A percentile compares a stretch with the other conserved stretches of the same genome.
These are phyloP conservation scores for Caenorhabditis sp. DNA, from an alignment of 2,888 invertebrate genomes.

Conservation along the genomic window DNA sequence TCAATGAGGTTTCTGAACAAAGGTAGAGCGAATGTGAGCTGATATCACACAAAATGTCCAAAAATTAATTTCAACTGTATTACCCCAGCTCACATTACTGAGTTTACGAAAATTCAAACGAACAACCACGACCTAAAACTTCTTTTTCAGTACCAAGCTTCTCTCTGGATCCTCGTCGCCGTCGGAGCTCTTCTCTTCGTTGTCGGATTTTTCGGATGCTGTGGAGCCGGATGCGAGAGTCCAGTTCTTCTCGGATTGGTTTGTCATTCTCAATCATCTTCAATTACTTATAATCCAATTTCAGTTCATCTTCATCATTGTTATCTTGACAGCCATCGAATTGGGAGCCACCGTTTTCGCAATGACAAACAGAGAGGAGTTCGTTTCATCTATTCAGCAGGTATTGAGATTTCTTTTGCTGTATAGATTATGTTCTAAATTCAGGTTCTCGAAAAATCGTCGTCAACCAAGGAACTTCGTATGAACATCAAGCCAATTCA, in stretches of 20 bases:
- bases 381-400: slow-evolving; percentile 75
- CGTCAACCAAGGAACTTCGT: slow-evolving; percentile 66
- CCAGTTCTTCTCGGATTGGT: slow-evolving; percentile 79
- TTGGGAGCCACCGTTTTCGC: slow-evolving; percentile 77
- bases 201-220: slow-evolving; percentile 82
- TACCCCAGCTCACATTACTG: too few relatives aligned
- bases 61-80: too few relatives aligned
- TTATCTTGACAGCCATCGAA: slow-evolving; percentile 78
- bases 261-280: background rate
- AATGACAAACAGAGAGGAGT: slow-evolving; percentile 75
- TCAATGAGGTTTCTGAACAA: too few relatives aligned
- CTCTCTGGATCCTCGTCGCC: slow-evolving; percentile 81
- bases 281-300: background rate
- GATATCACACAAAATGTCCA: too few relatives aligned
- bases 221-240: slow-evolving; percentile 81
- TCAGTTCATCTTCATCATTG: slow-evolving; percentile 79
- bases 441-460: slow-evolving; percentile 72
- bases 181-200: slow-evolving; percentile 80
- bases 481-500: slow-evolving; percentile 79
- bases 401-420: background rate
- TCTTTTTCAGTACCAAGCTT: slow-evolving; percentile 80
- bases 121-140: too few relatives aligned
- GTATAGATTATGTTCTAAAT: too few relatives aligned
- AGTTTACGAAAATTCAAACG: too few relatives aligned
- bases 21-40: too few relatives aligned